Base-by-base conservation (phyloP, 92 coral and sea anemone species). In the Epizoanthus illoricatus region DNA sequence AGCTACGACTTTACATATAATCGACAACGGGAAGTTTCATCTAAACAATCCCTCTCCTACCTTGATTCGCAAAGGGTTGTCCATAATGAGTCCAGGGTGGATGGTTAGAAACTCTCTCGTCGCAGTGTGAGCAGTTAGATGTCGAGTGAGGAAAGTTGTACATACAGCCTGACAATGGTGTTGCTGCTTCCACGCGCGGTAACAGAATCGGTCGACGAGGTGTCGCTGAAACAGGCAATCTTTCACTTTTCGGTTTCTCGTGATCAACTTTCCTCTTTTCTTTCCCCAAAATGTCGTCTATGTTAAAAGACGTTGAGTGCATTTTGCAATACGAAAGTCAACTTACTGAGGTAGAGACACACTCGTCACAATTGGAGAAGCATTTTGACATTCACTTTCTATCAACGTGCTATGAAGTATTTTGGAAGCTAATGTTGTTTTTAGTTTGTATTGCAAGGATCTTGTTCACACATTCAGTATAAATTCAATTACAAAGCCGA, bases 391-490 rank as follows among this genome's bases (percentile, higher is more conserved):
- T 13, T 45, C 58, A 43, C 80, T 63, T 56, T 42, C 47, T 15
- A 58, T 61, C 60, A 63, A 64, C 13, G 71, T 62, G 57, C 45
- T 16, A 41, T 76, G 82, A n/a, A 63, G 82, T 78, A 28, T 78
- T 71, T 78, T 78, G 71, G 82, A 63, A 78, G 71, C 82, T 78
- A 78, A 78, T 63, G 72, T 63, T 78, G 81, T 78, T 64, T 78
- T 63, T 43, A 63, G 71, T 78, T 62, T 78, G 71, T 58, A 20
- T 42, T 78, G 74, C 88, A 80, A 86, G 87, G 85, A 65, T 79
- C 97, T 93, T 93, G 85, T 90, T 76, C 94, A 88, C 91, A 91
- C 94, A 88, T 89, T 79, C 83, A 84, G 83, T 87, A 81, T 85
- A 90, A 93, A 86, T 90, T 93, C 94, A 91, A 93, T 93, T 93